Evolutionary conservation across 2,888 invertebrate genomes (phyloP).

Genomic region (Patella depressa): DNA sequence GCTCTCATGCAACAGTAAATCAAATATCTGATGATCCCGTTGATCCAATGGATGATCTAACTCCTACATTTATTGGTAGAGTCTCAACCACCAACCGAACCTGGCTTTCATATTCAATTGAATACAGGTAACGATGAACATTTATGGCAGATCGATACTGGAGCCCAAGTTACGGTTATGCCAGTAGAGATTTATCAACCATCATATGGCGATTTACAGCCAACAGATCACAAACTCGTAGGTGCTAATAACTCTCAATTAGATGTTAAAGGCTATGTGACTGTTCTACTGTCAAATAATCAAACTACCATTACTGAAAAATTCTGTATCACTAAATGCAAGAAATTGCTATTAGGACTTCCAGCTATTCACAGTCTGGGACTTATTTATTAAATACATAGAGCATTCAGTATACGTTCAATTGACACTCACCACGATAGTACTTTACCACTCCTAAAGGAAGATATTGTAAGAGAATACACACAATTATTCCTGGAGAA

Average conservation of each 20-base stretch:
- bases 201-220: neutral
- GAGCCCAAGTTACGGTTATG: neutral
- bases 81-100: neutral
- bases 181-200: neutral
- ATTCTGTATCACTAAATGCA: neutral
- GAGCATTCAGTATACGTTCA: neutral
- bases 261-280: no score
- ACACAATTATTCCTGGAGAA: neutral
- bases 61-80: neutral
- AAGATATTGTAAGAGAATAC: slow-evolving; percentile 15
- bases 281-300: no score
- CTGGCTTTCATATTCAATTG: neutral
- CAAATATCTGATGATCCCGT: neutral
- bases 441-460: neutral
- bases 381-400: neutral
- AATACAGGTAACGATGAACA: neutral
- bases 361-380: neutral
- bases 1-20: neutral
- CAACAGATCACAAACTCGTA: no score
- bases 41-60: neutral
- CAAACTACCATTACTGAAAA: no score
- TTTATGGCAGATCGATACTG: neutral
- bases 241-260: no score
- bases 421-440: neutral
- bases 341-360: neutral